These are phyloP conservation scores for Lymantria dispar DNA, from an alignment of 2,888 invertebrate genomes.

Conservation along the genomic window DNA sequence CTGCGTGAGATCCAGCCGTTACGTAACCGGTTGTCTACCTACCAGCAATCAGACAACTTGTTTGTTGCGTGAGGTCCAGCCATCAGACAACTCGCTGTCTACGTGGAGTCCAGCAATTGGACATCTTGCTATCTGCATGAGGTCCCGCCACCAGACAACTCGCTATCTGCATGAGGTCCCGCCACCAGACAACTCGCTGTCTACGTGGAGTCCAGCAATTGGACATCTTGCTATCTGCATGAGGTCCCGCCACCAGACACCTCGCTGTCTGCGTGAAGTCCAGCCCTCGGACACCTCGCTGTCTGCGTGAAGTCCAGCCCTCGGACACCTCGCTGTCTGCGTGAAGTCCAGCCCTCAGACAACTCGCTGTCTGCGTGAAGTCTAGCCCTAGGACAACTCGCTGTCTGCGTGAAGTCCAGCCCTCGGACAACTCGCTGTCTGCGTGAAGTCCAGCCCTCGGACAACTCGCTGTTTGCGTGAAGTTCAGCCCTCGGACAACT, in stretches of 20 bases:
- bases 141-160: neutral
- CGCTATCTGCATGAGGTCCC: neutral
- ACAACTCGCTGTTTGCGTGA: no score
- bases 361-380: neutral
- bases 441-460: no score
- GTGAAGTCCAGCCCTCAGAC: neutral
- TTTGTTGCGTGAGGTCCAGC: neutral
- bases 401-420: neutral
- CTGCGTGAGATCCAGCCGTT: neutral
- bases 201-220: neutral
- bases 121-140: neutral
- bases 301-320: neutral
- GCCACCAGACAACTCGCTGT: neutral
- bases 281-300: neutral
- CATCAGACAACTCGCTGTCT: neutral
- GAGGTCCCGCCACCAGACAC: neutral
- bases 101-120: neutral
- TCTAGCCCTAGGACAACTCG: neutral
- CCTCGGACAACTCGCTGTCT: neutral
- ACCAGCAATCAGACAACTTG: neutral
- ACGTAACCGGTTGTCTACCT: neutral
- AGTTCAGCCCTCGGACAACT: no score
- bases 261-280: neutral
- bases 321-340: neutral
- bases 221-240: neutral